phyloP scores from a whole-genome alignment of 2,888 invertebrate species.

The Nyleta sp. region DNA sequence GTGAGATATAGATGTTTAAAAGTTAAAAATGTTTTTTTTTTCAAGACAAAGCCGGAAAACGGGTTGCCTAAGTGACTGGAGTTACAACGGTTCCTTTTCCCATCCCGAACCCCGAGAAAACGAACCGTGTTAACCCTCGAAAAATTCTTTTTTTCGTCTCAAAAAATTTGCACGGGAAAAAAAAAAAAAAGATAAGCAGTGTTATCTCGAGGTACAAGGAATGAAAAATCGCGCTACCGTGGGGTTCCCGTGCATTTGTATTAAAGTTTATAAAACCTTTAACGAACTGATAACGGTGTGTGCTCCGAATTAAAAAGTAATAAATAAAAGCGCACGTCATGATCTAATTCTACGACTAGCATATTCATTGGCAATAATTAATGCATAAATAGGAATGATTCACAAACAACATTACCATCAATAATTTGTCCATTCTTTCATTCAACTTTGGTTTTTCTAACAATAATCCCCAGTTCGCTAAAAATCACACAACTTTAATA shows the following conservation, averaged over 20 bases:
- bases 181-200: too few relatives aligned
- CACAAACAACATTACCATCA: slow-evolving; percentile 42
- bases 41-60: too few relatives aligned
- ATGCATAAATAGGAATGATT: slow-evolving; percentile 21
- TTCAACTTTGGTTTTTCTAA: slow-evolving; percentile 53
- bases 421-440: slow-evolving; percentile 58
- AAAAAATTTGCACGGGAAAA: too few relatives aligned
- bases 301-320: neutral
- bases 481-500: slow-evolving; percentile 48
- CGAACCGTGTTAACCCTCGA: too few relatives aligned
- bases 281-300: slow-evolving; percentile 47
- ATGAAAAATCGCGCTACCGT: neutral
- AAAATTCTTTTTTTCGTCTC: too few relatives aligned
- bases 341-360: slow-evolving; percentile 19
- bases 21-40: too few relatives aligned
- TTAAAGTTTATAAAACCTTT: slow-evolving; percentile 42
- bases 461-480: slow-evolving; percentile 58
- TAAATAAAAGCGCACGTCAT: neutral
- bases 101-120: too few relatives aligned
- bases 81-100: too few relatives aligned
- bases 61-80: too few relatives aligned
- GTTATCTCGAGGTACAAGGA: slow-evolving; percentile 9
- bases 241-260: slow-evolving; percentile 14
- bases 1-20: too few relatives aligned
- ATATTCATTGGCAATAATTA: neutral